phyloP scores from a whole-genome alignment of 2,113 vertebrate species.

The Naja naja region DNA sequence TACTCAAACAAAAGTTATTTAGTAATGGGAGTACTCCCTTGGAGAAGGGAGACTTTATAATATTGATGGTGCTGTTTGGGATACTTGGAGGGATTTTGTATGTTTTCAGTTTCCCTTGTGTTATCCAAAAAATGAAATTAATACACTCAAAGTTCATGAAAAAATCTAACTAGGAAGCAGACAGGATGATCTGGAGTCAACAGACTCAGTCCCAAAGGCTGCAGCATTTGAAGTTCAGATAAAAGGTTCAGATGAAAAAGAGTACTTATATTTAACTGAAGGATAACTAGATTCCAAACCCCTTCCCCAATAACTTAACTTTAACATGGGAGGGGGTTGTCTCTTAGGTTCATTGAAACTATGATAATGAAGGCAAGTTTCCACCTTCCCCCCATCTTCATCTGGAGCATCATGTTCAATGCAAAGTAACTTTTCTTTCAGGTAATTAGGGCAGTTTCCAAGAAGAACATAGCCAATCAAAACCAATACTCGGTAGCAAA shows the following conservation, averaged over 20 bases:
- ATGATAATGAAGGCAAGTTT: not conserved
- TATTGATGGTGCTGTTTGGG: not conserved
- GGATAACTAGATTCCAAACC: not conserved
- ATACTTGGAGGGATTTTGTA: not conserved
- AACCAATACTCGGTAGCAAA: not conserved
- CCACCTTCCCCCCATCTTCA: not conserved
- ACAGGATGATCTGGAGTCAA: not conserved
- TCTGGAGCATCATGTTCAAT: not conserved
- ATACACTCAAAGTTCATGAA: not conserved
- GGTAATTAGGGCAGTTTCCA: not conserved
- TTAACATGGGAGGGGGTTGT: not conserved
- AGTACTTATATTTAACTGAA: not conserved
- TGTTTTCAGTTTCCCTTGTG: not conserved
- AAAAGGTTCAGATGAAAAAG: not conserved
- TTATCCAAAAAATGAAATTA: not conserved
- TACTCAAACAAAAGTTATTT: conserved; percentile 9
- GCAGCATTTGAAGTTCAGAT: not conserved
- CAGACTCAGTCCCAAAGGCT: not conserved
- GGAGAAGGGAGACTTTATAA: not conserved
- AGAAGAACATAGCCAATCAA: not conserved
- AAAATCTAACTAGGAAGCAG: not conserved
- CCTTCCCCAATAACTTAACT: not conserved
- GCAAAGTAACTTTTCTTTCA: not conserved
- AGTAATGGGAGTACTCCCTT: conserved; percentile 15
- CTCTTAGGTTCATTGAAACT: not conserved